phyloP scores from a whole-genome alignment of 2,113 vertebrate genomes.

The Cryptomyrus ogoouensis region DNA sequence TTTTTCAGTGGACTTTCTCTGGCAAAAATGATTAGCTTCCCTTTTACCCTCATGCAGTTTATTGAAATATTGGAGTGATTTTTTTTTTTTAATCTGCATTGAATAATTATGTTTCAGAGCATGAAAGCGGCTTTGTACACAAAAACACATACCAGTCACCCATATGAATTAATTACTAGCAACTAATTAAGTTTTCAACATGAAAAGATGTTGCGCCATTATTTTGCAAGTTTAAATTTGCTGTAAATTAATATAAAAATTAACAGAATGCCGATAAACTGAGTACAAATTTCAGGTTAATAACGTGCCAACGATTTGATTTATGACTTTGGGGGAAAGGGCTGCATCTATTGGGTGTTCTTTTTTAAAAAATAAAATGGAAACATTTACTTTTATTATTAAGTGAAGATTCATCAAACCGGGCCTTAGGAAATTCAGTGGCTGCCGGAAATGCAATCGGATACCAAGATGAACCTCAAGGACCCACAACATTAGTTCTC shows the following conservation, averaged over 20 bases:
- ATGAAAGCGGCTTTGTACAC: neutral
- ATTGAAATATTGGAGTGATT: neutral
- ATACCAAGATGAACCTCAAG: neutral
- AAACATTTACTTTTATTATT: neutral
- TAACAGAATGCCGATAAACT: neutral
- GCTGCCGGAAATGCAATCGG: neutral
- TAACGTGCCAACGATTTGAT: neutral
- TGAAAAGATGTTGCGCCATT: neutral
- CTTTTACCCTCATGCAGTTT: neutral
- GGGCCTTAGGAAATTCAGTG: neutral
- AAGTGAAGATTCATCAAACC: neutral
- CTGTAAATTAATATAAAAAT: neutral
- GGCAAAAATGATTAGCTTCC: neutral
- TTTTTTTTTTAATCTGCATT: neutral
- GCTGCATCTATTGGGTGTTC: neutral
- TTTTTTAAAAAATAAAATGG: neutral
- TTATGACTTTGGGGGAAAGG: neutral
- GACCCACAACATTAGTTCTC: neutral
- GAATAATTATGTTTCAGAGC: neutral
- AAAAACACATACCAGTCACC: neutral
- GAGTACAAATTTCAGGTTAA: neutral
- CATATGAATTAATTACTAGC: neutral
- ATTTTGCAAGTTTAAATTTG: neutral
- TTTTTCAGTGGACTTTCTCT: neutral
- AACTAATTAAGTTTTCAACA: neutral